Base-by-base conservation (phyloP, 2,888 invertebrate species). In the Mesorhabditis sp. region DNA sequence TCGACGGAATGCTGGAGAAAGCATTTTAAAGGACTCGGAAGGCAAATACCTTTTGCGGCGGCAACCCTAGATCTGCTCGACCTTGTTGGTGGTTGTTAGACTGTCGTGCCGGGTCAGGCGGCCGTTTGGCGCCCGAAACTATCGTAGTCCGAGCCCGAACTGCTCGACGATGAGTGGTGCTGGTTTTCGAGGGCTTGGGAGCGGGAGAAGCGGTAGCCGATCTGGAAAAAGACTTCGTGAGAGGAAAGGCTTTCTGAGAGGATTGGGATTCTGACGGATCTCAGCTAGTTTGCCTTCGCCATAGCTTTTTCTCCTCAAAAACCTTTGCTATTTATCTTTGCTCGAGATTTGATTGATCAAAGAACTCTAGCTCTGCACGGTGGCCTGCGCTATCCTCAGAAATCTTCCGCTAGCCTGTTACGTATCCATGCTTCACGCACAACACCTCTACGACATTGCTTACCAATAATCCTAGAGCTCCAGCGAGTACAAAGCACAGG, bases 71-170 rank as follows among this genome's bases (percentile, higher is more conserved):
- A 78, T 74, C 69, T 78, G 80, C 63, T 80, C 78, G 5, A 81
- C 69, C 63, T 80, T 81, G 10, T 78, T 68, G 6, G 76, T 72
- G 3, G 81, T 78, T 13, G 81, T 83, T 63, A 83, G 66, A n/a
- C 82, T 82, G 67, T 84, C 84, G 68, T 84, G 83, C n/a, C 84
- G 64, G 2, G 80, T 78, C 62, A 78, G 61, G 41, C 78, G 63
- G 80, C 78, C 10, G 58, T 50, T 50, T 50, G 58, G 68, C 77
- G 64, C 15, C 78, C 80, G 69, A 74, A 78, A 61, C 74, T 75
- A 65, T 78, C 78, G 66, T 78, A 78, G 62, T 80, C 80, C 13
- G 78, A 78, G 4, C 77, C 77, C n/a, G 74, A 73, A 6, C 77
- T 78, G 1, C 76, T 76, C 58, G 78, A 76, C 4, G 80, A 77